Evolutionary conservation across 2,888 invertebrate species (phyloP).

Genomic region (Thymelicus lineola): DNA sequence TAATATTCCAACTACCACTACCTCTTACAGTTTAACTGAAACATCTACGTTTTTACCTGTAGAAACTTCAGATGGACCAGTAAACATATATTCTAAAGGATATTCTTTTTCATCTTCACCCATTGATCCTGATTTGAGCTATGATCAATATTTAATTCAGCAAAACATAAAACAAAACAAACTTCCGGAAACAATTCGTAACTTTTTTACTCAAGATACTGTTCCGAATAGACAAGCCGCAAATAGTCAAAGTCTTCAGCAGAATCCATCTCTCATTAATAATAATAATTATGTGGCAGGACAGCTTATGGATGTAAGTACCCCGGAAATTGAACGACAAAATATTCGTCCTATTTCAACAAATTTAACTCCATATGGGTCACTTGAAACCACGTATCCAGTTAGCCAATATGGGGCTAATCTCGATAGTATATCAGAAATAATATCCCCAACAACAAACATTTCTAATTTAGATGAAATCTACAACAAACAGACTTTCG

Average conservation of each 20-base stretch:
- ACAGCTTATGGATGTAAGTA: too few relatives aligned
- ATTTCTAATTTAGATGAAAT: background rate
- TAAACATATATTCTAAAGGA: background rate
- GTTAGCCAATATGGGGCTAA: background rate
- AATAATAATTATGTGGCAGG: too few relatives aligned
- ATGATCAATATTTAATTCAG: conserved; percentile 1
- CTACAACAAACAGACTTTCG: background rate
- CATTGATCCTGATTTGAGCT: background rate
- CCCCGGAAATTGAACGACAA: too few relatives aligned
- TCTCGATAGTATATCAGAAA: background rate
- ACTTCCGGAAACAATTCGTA: background rate
- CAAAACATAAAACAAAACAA: background rate
- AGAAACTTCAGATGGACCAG: conserved; percentile 7
- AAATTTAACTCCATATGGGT: too few relatives aligned
- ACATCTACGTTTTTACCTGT: conserved; percentile 15
- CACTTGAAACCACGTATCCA: background rate
- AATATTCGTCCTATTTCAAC: too few relatives aligned
- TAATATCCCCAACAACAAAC: background rate
- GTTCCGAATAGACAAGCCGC: background rate
- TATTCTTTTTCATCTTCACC: background rate
- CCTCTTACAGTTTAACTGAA: conserved; percentile 1
- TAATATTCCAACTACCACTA: conserved; percentile 15
- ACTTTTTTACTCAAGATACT: background rate
- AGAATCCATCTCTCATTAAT: too few relatives aligned
- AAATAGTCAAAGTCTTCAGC: too few relatives aligned